Evolutionary conservation across 2,113 vertebrate species (phyloP), one percentile per base, ranked within the genome.

Genomic region (Pheucticus melanocephalus): DNA sequence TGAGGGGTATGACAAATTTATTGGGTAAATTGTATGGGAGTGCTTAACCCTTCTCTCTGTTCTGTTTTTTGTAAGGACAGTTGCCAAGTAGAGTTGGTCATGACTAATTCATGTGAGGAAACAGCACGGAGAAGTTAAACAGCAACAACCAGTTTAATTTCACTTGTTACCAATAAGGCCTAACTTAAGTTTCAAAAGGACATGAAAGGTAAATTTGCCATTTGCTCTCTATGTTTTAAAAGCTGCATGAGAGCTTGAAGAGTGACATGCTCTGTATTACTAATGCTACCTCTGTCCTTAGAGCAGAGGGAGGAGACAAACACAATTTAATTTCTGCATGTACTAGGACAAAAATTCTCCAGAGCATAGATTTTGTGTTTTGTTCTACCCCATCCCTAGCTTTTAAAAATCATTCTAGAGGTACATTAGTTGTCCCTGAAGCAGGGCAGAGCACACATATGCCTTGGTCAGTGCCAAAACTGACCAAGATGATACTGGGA

Each of bases 1-100:
- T 98, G 98, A 97, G 96, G 97, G 86, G 88, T 92, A 98, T 97
- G 96, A 98, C 97, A 97, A 96, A 97, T 91, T 95, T 96, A 86
- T 96, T 83, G 94, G 37, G 88, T 95, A 97, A 97, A 97, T 97
- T 96, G 96, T 94, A 95, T 96, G 97, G 97, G 97, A 98, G 97
- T 96, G 77, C 91, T 97, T 97, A 95, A 97, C 90, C 91, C 94
- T 96, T 96, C 89, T 92, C 80, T 95, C 75, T 93, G 61, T 97
- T 86, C 86, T 94, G 83, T 78, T 95, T 96, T 95, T 84, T 50
- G 71, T 63, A 72, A 95, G 92, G 95, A 94, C 90, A 91, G 30
- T 56, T 95, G 82, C 65, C 63, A 95, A 91, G 86, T 61, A 84
- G 87, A 80, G 80, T 91, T 96, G 96, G 80, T 94, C 92, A 63